phyloP scores from a whole-genome alignment of 2,888 invertebrate species.

The Phengaris arion region DNA sequence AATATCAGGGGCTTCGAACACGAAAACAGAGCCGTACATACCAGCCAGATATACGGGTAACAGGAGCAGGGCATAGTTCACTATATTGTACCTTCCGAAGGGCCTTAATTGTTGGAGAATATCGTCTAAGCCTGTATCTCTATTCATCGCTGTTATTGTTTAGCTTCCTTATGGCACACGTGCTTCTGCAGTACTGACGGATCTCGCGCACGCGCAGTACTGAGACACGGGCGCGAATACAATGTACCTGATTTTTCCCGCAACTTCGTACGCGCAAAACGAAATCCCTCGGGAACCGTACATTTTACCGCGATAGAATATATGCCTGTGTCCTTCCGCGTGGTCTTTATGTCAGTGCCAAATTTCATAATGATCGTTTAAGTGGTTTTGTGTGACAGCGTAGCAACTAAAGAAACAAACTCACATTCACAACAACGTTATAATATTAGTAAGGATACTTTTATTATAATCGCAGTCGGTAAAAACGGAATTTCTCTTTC shows the following conservation, averaged over 20 bases:
- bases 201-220: neutral
- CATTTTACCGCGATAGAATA: too few species aligned
- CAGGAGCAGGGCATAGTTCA: constrained; percentile 65
- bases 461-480: neutral
- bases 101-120: constrained; percentile 63
- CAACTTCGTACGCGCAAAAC: too few species aligned
- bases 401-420: too few species aligned
- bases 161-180: neutral
- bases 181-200: neutral
- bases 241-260: neutral
- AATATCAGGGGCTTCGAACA: constrained; percentile 69
- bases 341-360: too few species aligned
- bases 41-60: constrained; percentile 71
- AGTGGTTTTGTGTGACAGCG: too few species aligned
- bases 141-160: constrained; percentile 48
- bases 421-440: too few species aligned
- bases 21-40: constrained; percentile 66
- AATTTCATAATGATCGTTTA: too few species aligned
- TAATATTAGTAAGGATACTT: neutral
- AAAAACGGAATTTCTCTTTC: neutral
- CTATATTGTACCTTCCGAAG: constrained; percentile 65
- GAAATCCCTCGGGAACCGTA: too few species aligned
- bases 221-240: neutral
- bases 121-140: constrained; percentile 54
- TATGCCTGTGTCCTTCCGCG: too few species aligned